These are phyloP conservation scores for Oreohelix idahoensis DNA, from an alignment of 1,140 invertebrate species.

Conservation along the genomic window DNA sequence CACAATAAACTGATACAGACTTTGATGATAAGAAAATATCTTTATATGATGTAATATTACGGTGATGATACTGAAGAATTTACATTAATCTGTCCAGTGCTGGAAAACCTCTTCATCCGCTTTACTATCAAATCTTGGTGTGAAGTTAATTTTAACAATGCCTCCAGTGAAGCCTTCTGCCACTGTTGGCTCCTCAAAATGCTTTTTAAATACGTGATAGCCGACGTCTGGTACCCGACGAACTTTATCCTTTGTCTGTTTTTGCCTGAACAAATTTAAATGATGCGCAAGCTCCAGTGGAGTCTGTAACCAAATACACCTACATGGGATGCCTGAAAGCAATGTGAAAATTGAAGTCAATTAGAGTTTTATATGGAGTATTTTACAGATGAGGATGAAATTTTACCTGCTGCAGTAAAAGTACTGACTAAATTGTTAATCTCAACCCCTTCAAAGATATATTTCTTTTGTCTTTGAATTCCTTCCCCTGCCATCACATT, in stretches of 20 bases:
- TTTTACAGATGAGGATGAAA: too few species aligned
- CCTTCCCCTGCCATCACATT: too few species aligned
- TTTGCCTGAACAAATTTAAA: constrained; percentile 87
- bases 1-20: too few species aligned
- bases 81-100: constrained; percentile 57
- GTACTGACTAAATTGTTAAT: too few species aligned
- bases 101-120: constrained; percentile 80
- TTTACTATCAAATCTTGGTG: constrained; percentile 81
- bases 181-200: constrained; percentile 81
- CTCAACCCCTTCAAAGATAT: too few species aligned
- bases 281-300: constrained; percentile 86
- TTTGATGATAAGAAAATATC: too few species aligned
- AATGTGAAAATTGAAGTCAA: background rate
- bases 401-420: too few species aligned
- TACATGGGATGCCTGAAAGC: constrained; percentile 77
- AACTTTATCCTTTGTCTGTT: constrained; percentile 76
- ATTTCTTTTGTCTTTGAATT: too few species aligned
- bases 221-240: constrained; percentile 80
- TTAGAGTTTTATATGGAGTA: too few species aligned
- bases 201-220: constrained; percentile 84
- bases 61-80: background rate
- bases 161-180: constrained; percentile 85
- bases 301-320: constrained; percentile 87
- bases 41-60: too few species aligned
- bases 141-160: constrained; percentile 85